phyloP scores from a whole-genome alignment of 2,888 invertebrate genomes.

The Idaea biselata region DNA sequence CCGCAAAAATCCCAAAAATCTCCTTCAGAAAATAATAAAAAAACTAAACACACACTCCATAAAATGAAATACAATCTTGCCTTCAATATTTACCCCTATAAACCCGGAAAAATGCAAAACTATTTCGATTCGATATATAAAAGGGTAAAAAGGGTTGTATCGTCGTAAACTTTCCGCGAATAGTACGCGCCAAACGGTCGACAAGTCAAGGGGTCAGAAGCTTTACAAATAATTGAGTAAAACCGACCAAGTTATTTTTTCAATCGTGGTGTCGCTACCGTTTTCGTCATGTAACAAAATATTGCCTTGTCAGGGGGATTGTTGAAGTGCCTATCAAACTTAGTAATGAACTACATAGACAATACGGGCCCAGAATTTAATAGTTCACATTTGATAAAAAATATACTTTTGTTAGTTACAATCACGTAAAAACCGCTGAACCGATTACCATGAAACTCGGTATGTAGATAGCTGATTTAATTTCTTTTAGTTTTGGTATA shows the following conservation, averaged over 20 bases:
- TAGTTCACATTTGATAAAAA: no score
- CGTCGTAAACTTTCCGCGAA: neutral
- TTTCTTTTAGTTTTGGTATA: no score
- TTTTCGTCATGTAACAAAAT: no score
- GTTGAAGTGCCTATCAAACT: no score
- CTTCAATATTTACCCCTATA: slow-evolving; percentile 4
- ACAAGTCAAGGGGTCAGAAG: neutral
- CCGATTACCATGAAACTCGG: no score
- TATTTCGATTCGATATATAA: neutral
- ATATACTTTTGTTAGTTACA: no score
- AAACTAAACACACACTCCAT: slow-evolving; percentile 1
- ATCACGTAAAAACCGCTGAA: no score
- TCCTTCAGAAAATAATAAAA: neutral
- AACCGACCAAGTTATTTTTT: neutral
- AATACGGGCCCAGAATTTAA: no score
- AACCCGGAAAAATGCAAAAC: slow-evolving; percentile 3
- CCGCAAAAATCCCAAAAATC: neutral
- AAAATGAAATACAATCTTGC: slow-evolving; percentile 3
- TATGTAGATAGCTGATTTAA: no score
- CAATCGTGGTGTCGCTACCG: neutral
- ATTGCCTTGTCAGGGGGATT: no score
- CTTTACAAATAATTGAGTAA: neutral
- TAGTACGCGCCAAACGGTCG: neutral
- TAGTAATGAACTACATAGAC: no score
- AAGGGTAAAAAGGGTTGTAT: neutral